These are phyloP conservation scores for Phoeniculus purpureus DNA, from an alignment of 2,797 vertebrate genomes.

Conservation along the genomic window DNA sequence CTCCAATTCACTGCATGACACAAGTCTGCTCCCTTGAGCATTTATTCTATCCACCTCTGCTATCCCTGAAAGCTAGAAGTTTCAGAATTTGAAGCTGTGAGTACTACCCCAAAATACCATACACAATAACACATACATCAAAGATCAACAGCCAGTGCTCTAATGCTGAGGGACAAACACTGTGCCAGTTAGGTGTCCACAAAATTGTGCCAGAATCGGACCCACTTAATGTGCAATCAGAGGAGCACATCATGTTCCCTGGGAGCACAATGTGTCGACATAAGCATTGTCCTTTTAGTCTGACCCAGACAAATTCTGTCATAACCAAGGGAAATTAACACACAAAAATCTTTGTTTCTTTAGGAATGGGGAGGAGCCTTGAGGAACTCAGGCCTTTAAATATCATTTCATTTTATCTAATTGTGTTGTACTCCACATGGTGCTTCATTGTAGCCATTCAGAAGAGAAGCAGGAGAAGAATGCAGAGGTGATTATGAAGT, in stretches of 20 bases:
- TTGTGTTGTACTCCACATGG: neutral
- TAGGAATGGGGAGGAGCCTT: neutral
- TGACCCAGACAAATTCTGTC: neutral
- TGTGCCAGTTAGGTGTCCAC: neutral
- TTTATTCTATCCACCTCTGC: neutral
- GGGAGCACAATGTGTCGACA: neutral
- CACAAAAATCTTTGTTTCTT: neutral
- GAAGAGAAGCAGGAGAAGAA: constrained; percentile 27
- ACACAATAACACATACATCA: neutral
- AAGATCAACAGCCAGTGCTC: neutral
- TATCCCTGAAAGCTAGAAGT: neutral
- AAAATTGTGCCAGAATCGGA: neutral
- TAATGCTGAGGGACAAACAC: neutral
- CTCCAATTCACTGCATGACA: neutral
- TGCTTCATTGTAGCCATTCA: neutral
- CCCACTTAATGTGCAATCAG: neutral
- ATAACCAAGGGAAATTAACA: constrained; percentile 1
- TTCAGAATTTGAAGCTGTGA: neutral
- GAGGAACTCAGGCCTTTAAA: neutral
- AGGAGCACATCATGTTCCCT: neutral
- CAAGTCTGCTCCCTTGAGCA: neutral
- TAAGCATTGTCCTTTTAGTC: neutral
- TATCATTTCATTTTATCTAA: constrained; percentile 1
- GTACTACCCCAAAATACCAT: neutral
- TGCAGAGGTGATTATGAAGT: constrained; percentile 43